Evolutionary conservation across 2,797 vertebrate species (phyloP).

Genomic region (Enteromius fasciolatus): DNA sequence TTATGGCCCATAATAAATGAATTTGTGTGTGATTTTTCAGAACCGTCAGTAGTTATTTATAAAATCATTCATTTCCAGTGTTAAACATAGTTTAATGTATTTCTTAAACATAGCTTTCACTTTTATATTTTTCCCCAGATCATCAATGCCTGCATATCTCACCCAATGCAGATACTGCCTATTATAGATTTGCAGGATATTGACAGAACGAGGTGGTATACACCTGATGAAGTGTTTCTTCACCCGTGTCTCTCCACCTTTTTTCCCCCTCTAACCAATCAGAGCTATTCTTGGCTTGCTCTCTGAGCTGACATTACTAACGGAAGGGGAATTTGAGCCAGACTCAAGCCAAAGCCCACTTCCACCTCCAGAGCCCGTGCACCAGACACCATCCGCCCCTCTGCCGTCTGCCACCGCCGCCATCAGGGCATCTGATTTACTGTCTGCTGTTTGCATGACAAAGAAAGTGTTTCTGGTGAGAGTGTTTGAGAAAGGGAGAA

Average conservation of each 20-base stretch:
- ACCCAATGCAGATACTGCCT: background rate
- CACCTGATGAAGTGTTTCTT: conserved; percentile 13
- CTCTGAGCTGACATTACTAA: conserved; percentile 46
- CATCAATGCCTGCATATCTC: background rate
- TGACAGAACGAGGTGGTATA: conserved; percentile 1
- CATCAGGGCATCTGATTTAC: conserved; percentile 43
- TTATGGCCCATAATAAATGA: background rate
- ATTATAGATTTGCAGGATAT: background rate
- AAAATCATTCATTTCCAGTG: background rate
- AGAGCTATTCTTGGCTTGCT: conserved; percentile 51
- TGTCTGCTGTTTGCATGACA: conserved; percentile 54
- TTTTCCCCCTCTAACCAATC: conserved; percentile 14
- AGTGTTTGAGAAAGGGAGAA: conserved; percentile 24
- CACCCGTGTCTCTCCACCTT: background rate
- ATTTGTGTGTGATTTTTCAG: background rate
- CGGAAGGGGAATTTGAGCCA: conserved; percentile 45
- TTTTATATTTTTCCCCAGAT: background rate
- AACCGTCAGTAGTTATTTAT: background rate
- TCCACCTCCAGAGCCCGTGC: conserved; percentile 37
- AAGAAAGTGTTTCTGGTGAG: conserved; percentile 27
- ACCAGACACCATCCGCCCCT: conserved; percentile 18
- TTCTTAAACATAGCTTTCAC: background rate
- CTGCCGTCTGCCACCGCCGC: conserved; percentile 33
- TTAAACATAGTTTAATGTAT: background rate
- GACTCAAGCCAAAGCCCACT: conserved; percentile 33